Conservation (phyloP, 2,113 vertebrate species). For the Peromyscus californicus region DNA sequence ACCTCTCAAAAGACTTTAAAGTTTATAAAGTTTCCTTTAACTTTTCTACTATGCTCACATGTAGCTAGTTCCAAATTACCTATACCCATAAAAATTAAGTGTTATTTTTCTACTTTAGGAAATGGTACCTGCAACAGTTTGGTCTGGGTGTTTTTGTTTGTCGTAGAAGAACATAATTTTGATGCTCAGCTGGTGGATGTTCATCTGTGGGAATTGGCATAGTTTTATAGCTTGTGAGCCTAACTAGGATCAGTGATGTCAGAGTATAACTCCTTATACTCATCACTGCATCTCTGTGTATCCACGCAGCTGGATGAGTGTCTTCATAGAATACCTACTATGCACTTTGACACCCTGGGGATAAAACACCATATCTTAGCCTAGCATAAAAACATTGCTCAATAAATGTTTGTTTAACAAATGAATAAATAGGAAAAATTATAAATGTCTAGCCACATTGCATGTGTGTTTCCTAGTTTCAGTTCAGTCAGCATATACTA, state of each 20-base stretch:
- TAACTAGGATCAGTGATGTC: background rate
- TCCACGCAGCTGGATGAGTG: background rate
- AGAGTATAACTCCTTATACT: background rate
- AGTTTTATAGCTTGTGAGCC: background rate
- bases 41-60: background rate
- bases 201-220: background rate
- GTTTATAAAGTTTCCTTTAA: background rate
- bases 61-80: background rate
- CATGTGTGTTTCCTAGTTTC: background rate
- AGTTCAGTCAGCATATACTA: background rate
- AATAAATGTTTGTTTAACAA: background rate
- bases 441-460: background rate
- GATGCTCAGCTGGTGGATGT: background rate
- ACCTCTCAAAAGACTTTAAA: background rate
- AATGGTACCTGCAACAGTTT: background rate
- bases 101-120: background rate
- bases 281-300: background rate
- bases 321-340: background rate
- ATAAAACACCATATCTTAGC: background rate
- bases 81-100: background rate
- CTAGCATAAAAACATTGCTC: background rate
- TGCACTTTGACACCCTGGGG: background rate
- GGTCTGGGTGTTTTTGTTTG: background rate
- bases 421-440: background rate
- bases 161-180: background rate